Evolutionary conservation across 2,113 vertebrate genomes (phyloP).

Genomic region (Cyprinus carpio): DNA sequence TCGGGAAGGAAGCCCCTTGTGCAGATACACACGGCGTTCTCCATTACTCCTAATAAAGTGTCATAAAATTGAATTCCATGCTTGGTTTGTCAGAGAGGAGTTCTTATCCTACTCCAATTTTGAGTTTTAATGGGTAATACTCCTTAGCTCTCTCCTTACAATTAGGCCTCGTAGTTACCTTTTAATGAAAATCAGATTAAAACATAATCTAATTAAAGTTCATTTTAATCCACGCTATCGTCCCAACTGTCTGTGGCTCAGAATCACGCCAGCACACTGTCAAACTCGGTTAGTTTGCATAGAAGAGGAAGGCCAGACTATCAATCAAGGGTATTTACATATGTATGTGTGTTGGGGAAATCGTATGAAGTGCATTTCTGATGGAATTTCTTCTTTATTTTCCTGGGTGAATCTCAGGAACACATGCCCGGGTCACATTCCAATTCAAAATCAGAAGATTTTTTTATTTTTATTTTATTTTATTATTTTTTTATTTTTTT

Average conservation of each 20-base stretch:
- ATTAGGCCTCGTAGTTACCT: constrained; percentile 78
- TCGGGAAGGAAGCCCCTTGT: constrained; percentile 64
- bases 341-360: constrained; percentile 38
- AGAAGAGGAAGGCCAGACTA: constrained; percentile 53
- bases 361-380: neutral
- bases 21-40: constrained; percentile 64
- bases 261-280: constrained; percentile 65
- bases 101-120: constrained; percentile 78
- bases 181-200: constrained; percentile 85
- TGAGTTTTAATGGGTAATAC: constrained; percentile 83
- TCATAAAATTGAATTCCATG: constrained; percentile 84
- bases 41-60: constrained; percentile 82
- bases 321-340: constrained; percentile 59
- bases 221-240: constrained; percentile 77
- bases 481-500: too few relatives aligned
- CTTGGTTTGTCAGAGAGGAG: constrained; percentile 78
- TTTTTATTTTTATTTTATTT: too few relatives aligned
- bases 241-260: constrained; percentile 64
- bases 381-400: neutral
- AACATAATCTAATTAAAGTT: constrained; percentile 82
- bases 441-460: neutral
- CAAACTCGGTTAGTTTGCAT: constrained; percentile 64
- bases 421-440: neutral
- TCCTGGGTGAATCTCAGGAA: neutral
- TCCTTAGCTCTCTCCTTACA: constrained; percentile 78